Evolutionary conservation across 1,140 invertebrate species (phyloP).

Genomic region (Drosophila pachea): DNA sequence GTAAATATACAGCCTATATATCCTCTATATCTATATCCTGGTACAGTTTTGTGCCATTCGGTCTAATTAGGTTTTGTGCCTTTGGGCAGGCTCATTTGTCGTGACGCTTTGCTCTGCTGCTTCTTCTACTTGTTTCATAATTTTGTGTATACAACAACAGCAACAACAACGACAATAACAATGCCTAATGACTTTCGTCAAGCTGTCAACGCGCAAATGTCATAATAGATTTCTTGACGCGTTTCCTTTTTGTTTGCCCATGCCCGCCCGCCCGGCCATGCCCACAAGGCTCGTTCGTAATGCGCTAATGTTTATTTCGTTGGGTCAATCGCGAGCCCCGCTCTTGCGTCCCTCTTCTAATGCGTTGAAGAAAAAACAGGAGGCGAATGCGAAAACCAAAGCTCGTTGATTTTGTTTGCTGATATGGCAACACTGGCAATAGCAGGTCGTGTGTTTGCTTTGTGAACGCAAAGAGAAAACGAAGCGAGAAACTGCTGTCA

Average conservation of each 20-base stretch:
- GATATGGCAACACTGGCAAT: conserved; percentile 39
- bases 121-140: conserved; percentile 13
- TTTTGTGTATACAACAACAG: not conserved
- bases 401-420: conserved; percentile 64
- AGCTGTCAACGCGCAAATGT: conserved; percentile 69
- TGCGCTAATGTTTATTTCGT: conserved; percentile 48
- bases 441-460: conserved; percentile 8
- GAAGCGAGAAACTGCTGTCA: conserved; percentile 11
- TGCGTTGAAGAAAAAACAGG: not conserved
- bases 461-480: not conserved
- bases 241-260: conserved; percentile 51
- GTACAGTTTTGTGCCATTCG: not conserved
- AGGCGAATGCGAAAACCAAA: conserved; percentile 26
- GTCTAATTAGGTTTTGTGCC: conserved; percentile 4
- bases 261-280: conserved; percentile 12
- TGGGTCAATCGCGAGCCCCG: not conserved
- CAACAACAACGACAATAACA: conserved; percentile 18
- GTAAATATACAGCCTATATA: too few relatives aligned
- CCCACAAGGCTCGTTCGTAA: not conserved
- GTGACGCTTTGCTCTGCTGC: conserved; percentile 9
- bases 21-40: too few relatives aligned
- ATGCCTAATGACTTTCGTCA: conserved; percentile 75
- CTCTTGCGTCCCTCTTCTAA: not conserved
- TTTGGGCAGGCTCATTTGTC: conserved; percentile 5
- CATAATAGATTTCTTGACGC: conserved; percentile 72